phyloP scores from a whole-genome alignment of 2,888 invertebrate species.

The Mylabris sibirica region DNA sequence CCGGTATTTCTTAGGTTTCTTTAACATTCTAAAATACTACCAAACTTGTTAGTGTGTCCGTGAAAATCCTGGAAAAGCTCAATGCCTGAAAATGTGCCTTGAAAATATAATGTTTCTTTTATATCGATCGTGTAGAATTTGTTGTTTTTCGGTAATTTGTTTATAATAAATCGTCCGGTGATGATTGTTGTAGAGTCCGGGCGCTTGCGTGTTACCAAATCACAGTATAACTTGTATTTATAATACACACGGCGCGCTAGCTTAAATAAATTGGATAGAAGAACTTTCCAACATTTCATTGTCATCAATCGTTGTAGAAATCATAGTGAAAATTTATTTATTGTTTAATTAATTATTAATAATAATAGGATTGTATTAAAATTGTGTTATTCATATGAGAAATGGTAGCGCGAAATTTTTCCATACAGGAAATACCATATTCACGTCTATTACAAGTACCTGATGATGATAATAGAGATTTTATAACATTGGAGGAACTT shows the following conservation, averaged over 20 bases:
- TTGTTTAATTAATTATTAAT: not conserved
- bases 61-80: too few species aligned
- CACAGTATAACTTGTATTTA: slow-evolving; percentile 31
- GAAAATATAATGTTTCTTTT: too few species aligned
- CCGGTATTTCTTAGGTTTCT: too few species aligned
- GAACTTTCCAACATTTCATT: slow-evolving; percentile 42
- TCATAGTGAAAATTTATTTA: not conserved
- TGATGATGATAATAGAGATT: slow-evolving; percentile 57
- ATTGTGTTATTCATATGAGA: slow-evolving; percentile 18
- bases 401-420: slow-evolving; percentile 60
- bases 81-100: too few species aligned
- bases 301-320: slow-evolving; percentile 33
- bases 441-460: slow-evolving; percentile 58
- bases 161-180: slow-evolving; percentile 8
- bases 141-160: not conserved
- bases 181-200: slow-evolving; percentile 18
- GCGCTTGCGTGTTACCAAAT: slow-evolving; percentile 36
- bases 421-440: slow-evolving; percentile 58
- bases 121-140: too few species aligned
- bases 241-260: slow-evolving; percentile 18
- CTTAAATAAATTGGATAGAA: slow-evolving; percentile 37
- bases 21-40: too few species aligned
- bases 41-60: too few species aligned
- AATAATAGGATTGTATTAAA: too few species aligned
- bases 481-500: slow-evolving; percentile 59